Conservation (phyloP, 2,113 vertebrate genomes). For the Trichechus manatus region DNA sequence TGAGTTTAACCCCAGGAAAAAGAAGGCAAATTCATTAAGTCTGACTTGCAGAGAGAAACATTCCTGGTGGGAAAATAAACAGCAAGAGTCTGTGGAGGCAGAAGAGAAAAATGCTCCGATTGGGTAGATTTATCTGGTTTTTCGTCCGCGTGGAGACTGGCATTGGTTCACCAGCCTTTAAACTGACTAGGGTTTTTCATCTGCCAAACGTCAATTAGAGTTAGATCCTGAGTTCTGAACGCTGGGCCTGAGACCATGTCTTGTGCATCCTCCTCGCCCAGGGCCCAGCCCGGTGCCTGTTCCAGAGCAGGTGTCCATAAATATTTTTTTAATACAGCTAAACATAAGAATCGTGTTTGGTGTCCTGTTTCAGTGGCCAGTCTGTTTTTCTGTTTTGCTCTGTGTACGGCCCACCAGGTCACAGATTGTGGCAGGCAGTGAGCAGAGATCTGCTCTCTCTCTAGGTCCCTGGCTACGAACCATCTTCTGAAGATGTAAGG, state of each 20-base stretch:
- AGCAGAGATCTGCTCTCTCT: not conserved
- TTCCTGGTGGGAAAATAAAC: not conserved
- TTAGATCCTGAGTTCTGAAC: not conserved
- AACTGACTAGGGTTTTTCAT: not conserved
- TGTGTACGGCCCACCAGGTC: not conserved
- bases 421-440: not conserved
- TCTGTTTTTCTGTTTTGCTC: not conserved
- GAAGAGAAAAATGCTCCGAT: not conserved
- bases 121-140: not conserved
- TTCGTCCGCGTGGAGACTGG: not conserved
- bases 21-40: not conserved
- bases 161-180: not conserved
- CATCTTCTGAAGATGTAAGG: not conserved
- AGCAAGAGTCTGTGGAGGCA: not conserved
- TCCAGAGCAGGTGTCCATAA: not conserved
- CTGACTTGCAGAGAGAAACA: not conserved
- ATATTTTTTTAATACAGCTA: not conserved
- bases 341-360: not conserved
- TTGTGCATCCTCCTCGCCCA: not conserved
- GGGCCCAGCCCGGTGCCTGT: not conserved
- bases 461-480: not conserved
- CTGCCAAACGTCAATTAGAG: not conserved
- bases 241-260: not conserved
- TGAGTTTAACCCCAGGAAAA: not conserved
- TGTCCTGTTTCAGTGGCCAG: not conserved